Conservation (phyloP, 2,888 invertebrate species). For the Lypha dubia region DNA sequence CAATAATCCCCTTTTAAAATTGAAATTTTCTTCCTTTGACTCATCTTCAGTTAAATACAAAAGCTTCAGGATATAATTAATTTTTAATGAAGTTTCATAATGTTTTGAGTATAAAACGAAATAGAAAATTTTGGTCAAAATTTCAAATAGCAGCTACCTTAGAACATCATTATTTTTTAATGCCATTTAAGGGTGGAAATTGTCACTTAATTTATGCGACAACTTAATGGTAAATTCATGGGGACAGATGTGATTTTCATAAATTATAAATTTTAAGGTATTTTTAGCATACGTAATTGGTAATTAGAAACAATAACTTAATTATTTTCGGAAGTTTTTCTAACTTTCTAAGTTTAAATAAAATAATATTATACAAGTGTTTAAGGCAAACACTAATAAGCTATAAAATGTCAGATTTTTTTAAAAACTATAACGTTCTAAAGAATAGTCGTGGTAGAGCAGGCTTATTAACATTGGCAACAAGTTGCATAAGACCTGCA, state of each 20-base stretch:
- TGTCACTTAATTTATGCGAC: slow-evolving; percentile 66
- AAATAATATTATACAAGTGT: too few relatives aligned
- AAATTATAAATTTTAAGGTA: neutral
- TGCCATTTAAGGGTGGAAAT: slow-evolving; percentile 42
- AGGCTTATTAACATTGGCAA: too few relatives aligned
- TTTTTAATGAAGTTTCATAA: slow-evolving; percentile 79
- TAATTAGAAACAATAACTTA: neutral
- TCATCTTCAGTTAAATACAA: slow-evolving; percentile 22
- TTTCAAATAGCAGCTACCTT: slow-evolving; percentile 12
- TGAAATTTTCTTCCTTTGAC: neutral
- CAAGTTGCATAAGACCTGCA: too few relatives aligned
- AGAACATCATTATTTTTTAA: slow-evolving; percentile 7
- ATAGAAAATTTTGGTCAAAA: slow-evolving; percentile 38
- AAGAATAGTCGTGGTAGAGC: too few relatives aligned
- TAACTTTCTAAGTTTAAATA: neutral
- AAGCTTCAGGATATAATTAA: slow-evolving; percentile 82
- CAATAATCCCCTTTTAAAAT: slow-evolving; percentile 39
- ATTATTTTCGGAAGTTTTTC: neutral
- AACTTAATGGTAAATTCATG: slow-evolving; percentile 34
- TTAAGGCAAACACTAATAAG: too few relatives aligned
- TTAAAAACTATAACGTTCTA: too few relatives aligned
- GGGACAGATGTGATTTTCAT: neutral
- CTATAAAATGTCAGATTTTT: too few relatives aligned
- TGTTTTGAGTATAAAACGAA: slow-evolving; percentile 10
- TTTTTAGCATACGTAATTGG: slow-evolving; percentile 18